Conservation (phyloP, 2,888 invertebrate genomes). For the Lasioglossum malachurum region DNA sequence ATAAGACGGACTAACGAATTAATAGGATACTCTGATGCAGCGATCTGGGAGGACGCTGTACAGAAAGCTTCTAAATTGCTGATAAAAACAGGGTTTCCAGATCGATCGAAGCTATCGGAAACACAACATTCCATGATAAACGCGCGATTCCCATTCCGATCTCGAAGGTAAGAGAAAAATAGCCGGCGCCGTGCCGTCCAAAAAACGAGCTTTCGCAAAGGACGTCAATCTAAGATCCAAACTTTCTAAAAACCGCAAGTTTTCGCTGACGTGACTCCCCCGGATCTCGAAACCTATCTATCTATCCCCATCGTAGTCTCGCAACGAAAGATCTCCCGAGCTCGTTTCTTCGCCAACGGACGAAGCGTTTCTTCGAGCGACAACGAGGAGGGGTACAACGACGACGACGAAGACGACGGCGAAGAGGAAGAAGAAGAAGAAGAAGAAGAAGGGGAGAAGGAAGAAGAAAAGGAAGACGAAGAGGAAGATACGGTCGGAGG, state of each 20-base stretch:
- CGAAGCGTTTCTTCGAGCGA: background rate
- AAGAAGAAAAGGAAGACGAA: background rate
- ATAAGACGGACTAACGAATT: background rate
- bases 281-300: constrained; percentile 21
- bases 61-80: background rate
- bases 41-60: background rate
- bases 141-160: constrained; percentile 3
- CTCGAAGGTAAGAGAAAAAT: constrained; percentile 19
- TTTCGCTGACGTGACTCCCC: constrained; percentile 40
- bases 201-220: background rate
- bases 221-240: constrained; percentile 22
- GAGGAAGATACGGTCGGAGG: background rate
- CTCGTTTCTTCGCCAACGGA: constrained; percentile 19
- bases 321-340: constrained; percentile 1
- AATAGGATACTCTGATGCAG: background rate
- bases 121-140: constrained; percentile 1
- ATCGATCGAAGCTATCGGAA: background rate
- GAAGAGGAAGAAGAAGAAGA: background rate
- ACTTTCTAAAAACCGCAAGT: constrained; percentile 39
- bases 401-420: background rate
- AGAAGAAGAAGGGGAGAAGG: background rate
- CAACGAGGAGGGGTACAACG: background rate
- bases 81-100: background rate
- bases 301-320: constrained; percentile 23
- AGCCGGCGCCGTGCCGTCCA: background rate